Percentiles rank a stretch among this genome's conserved stretches.
Evolutionary conservation across 2,888 invertebrate species (phyloP).

Genomic region (Agrilus cyanescens): DNA sequence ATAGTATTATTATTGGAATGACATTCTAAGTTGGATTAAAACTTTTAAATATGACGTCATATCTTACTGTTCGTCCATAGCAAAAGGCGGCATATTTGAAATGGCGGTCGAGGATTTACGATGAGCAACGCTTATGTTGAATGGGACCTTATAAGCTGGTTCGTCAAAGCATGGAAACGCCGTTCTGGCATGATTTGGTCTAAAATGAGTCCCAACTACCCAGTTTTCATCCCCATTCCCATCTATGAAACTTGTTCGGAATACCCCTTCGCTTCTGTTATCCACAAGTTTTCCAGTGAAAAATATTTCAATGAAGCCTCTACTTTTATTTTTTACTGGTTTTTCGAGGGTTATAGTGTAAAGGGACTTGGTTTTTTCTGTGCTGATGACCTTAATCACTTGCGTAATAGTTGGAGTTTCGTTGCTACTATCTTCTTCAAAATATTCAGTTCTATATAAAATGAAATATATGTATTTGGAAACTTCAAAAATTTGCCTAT

Average conservation of each 20-base stretch:
- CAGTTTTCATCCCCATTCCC: slow-evolving; percentile 32
- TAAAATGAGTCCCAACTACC: slow-evolving; percentile 56
- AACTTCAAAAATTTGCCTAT: no score
- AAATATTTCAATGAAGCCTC: slow-evolving; percentile 49
- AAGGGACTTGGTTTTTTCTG: no score
- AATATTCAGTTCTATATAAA: no score
- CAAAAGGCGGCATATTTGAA: slow-evolving; percentile 51
- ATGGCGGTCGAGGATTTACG: slow-evolving; percentile 45
- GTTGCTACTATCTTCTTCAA: no score
- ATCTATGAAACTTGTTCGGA: slow-evolving; percentile 51
- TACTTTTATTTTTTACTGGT: slow-evolving; percentile 41
- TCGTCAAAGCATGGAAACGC: slow-evolving; percentile 77
- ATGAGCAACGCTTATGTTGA: slow-evolving; percentile 50
- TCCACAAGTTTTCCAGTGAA: slow-evolving; percentile 56
- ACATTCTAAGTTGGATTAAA: no score
- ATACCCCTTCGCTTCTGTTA: slow-evolving; percentile 54
- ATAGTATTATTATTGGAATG: no score
- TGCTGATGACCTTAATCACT: no score
- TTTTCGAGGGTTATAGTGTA: slow-evolving; percentile 49
- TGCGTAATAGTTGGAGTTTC: no score
- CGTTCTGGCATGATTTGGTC: slow-evolving; percentile 61
- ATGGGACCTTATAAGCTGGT: slow-evolving; percentile 62
- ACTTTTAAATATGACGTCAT: slow-evolving; percentile 1
- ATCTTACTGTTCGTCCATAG: slow-evolving; percentile 49
- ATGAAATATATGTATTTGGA: no score